These are phyloP conservation scores for Nephrotoma appendiculata DNA, from an alignment of 2,888 invertebrate species.

Conservation along the genomic window DNA sequence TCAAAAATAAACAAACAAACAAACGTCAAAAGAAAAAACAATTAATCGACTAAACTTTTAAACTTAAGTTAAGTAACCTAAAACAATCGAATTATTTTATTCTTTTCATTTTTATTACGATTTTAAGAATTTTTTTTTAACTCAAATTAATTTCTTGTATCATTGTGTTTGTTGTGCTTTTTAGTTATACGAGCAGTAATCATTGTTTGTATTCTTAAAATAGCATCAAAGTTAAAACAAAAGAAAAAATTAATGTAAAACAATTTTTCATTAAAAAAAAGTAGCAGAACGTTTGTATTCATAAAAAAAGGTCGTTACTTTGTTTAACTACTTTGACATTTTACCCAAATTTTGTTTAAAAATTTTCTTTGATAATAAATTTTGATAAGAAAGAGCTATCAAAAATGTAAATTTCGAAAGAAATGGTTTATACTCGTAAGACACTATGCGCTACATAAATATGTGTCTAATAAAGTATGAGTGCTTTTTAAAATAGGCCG, in stretches of 20 bases:
- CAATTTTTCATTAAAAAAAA: background rate
- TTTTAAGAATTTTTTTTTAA: background rate
- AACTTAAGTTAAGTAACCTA: background rate
- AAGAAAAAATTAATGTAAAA: background rate
- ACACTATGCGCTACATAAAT: too few relatives aligned
- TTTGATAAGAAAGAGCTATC: background rate
- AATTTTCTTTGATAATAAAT: background rate
- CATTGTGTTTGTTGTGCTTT: background rate
- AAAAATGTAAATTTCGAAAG: background rate
- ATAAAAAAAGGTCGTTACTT: background rate
- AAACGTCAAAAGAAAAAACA: background rate
- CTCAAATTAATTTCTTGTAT: background rate
- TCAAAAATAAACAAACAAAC: background rate
- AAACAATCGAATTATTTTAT: background rate
- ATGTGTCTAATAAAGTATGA: too few relatives aligned
- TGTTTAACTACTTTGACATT: background rate
- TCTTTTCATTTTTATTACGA: background rate
- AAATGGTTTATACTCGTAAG: background rate
- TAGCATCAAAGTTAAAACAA: background rate
- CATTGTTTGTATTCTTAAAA: background rate
- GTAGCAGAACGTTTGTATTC: too few relatives aligned
- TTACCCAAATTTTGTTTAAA: background rate
- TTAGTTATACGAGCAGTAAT: background rate
- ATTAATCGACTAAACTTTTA: background rate
- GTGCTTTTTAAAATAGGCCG: too few relatives aligned